Evolutionary conservation across 2,888 invertebrate genomes (phyloP).

Genomic region (Hypolimnas misippus): DNA sequence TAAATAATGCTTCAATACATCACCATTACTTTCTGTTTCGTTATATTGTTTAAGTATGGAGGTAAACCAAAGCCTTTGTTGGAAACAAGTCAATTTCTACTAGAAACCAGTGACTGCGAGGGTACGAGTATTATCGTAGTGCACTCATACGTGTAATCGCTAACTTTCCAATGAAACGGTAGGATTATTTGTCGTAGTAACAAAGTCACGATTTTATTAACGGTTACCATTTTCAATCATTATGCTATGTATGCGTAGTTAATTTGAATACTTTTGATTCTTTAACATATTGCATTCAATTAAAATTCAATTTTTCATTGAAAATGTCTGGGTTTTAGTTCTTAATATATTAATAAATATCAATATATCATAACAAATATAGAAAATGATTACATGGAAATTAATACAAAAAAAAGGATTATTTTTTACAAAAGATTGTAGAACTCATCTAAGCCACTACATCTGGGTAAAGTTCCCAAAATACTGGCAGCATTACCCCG

Average conservation of each 20-base stretch:
- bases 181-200: conserved; percentile 7
- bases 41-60: conserved; percentile 6
- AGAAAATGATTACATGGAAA: too few species aligned
- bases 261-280: neutral
- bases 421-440: too few species aligned
- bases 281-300: too few species aligned
- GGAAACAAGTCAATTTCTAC: conserved; percentile 15
- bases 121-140: conserved; percentile 49
- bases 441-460: too few species aligned
- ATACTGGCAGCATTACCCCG: too few species aligned
- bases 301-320: too few species aligned
- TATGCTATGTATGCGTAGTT: neutral
- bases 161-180: conserved; percentile 60
- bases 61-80: conserved; percentile 22
- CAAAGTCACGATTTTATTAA: neutral
- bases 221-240: neutral
- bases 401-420: too few species aligned
- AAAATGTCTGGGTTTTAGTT: too few species aligned
- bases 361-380: too few species aligned
- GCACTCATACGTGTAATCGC: conserved; percentile 70
- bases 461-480: too few species aligned
- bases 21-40: conserved; percentile 2
- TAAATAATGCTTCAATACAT: neutral
- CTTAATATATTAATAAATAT: too few species aligned
- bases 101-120: conserved; percentile 55